phyloP scores from a whole-genome alignment of 1,140 invertebrate species.

The Sitobion miscanthi region DNA sequence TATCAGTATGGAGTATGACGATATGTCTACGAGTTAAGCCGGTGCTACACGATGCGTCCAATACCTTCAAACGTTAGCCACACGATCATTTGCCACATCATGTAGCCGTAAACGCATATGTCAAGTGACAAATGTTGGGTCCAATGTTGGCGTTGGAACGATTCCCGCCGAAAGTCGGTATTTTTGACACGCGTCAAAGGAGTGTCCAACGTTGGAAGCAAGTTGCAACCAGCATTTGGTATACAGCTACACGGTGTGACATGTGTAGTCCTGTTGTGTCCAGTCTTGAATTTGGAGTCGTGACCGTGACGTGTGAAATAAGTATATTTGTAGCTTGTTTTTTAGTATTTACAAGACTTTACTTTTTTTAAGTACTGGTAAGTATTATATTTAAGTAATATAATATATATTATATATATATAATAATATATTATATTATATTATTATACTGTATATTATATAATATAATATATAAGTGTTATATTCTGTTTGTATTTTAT shows the following conservation, averaged over 20 bases:
- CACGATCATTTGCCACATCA: background rate
- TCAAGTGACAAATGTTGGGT: constrained; percentile 40
- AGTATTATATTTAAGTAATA: too few relatives aligned
- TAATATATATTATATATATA: too few relatives aligned
- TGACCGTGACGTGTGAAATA: too few relatives aligned
- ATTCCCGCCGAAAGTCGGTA: constrained; percentile 17
- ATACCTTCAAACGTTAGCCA: constrained; percentile 28
- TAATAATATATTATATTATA: too few relatives aligned
- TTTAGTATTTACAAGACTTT: too few relatives aligned
- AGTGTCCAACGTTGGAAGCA: constrained; percentile 37
- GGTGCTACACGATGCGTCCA: constrained; percentile 40
- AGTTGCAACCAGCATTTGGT: constrained; percentile 21
- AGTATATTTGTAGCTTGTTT: too few relatives aligned
- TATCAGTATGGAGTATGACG: too few relatives aligned
- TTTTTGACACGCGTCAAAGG: constrained; percentile 26
- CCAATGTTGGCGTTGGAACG: constrained; percentile 22
- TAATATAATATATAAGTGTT: too few relatives aligned
- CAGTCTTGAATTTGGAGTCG: background rate
- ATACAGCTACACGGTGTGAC: background rate
- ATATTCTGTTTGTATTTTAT: too few relatives aligned
- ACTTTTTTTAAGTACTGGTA: too few relatives aligned
- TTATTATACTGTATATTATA: too few relatives aligned
- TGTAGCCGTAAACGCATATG: background rate
- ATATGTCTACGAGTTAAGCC: too few relatives aligned
- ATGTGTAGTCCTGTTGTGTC: background rate